Evolutionary conservation across 2,888 invertebrate species (phyloP).

Genomic region (Polia nebulosa): DNA sequence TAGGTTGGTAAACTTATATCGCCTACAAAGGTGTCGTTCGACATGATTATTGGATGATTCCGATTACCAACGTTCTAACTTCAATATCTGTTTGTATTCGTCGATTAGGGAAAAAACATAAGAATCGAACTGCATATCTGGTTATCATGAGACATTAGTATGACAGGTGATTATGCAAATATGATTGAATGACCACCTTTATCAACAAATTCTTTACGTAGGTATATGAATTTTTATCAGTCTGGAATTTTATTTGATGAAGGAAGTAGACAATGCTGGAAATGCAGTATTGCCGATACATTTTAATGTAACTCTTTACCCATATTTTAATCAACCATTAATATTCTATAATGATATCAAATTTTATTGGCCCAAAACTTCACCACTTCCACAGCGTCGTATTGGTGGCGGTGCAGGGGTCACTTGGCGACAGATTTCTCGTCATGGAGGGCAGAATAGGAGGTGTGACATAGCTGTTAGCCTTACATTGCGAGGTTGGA

Average conservation of each 20-base stretch:
- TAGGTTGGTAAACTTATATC: not conserved
- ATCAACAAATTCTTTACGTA: constrained; percentile 3
- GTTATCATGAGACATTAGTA: not conserved
- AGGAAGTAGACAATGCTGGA: not conserved
- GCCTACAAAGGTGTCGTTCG: constrained; percentile 34
- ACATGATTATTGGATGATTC: constrained; percentile 17
- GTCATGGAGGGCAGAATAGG: not conserved
- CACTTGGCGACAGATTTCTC: no score
- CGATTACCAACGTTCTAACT: constrained; percentile 3
- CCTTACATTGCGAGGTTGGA: not conserved
- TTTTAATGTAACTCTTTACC: constrained; percentile 9
- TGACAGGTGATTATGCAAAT: constrained; percentile 26
- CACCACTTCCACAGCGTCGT: not conserved
- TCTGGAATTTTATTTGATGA: not conserved
- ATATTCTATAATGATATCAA: no score
- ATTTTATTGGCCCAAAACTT: not conserved
- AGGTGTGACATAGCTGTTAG: no score
- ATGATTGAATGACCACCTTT: not conserved
- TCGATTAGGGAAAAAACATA: constrained; percentile 45
- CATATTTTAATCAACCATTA: not conserved
- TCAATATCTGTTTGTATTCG: constrained; percentile 20
- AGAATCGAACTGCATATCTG: constrained; percentile 6
- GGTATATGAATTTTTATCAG: not conserved
- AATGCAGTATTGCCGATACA: not conserved
- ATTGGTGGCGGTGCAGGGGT: not conserved